Evolutionary conservation across 1,140 invertebrate species (phyloP), one percentile per base, ranked within the genome.

Genomic region (Galleria mellonella): DNA sequence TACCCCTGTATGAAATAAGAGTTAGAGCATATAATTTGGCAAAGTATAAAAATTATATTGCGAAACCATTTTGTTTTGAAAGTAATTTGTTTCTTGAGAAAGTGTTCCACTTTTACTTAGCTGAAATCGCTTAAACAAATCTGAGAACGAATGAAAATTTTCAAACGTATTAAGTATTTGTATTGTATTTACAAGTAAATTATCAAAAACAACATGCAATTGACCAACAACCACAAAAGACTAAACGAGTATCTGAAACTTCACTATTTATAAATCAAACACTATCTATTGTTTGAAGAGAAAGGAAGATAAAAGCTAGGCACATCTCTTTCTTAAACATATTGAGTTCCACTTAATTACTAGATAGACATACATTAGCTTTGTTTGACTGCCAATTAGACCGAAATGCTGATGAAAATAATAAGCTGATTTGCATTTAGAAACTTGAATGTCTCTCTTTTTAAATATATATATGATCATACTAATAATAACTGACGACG

Each of bases 251-350:
- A 6, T 23, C 17, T 23, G 17, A 23, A 23, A 23, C 17, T 23
- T 37, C 9, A 9, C 13, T 27, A 27, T 36, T 44, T 30, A 44
- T 15, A 36, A 37, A 44, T 44, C 32, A 36, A 15, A 27, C 5
- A 23, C 17, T 37, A 1, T 27, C 40, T 43, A 48, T 62, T 65
- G 48, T 70, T 68, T 62, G 49, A 65, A 56, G 62, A 68, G 70
- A 73, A 73, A 73, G 66, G 51, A 47, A 51, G 38, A 51, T 44
- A 32, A 51, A 47, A 41, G 50, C 31, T 36, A 56, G 51, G 27
- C 50, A 43, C 28, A 30, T 49, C 14, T 10, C 35, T 37, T 28
- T 49, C 42, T 40, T 42, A 50, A 52, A 54, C 13, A 47, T 43
- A 42, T 30, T n/a, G 30, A 49, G 38, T 46, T 46, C 39, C 37